phyloP scores from a whole-genome alignment of 1,140 invertebrate species.

The Megalopta genalis region DNA sequence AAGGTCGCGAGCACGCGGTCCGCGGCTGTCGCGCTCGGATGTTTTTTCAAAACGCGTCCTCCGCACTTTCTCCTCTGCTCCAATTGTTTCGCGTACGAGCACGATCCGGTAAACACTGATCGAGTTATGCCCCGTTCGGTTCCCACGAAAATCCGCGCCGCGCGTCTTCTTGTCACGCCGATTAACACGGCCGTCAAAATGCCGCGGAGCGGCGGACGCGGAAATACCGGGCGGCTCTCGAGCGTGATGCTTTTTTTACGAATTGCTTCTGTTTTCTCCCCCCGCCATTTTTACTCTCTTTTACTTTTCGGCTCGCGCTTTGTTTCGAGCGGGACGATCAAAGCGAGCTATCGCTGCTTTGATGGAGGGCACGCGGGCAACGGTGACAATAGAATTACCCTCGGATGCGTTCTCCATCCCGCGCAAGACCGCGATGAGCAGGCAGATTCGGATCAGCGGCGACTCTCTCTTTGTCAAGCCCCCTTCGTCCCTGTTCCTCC shows the following conservation, averaged over 20 bases:
- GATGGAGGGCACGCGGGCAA: background rate
- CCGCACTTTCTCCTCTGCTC: slow-evolving; percentile 32
- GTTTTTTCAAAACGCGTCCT: background rate
- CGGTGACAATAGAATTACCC: slow-evolving; percentile 33
- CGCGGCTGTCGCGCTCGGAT: too few species aligned
- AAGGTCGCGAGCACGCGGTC: too few species aligned
- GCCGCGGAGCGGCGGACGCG: background rate
- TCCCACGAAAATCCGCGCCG: background rate
- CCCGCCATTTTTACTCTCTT: background rate
- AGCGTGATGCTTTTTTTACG: background rate
- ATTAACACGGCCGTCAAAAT: slow-evolving; percentile 8
- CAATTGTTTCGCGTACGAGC: slow-evolving; percentile 24
- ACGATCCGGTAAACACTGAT: background rate
- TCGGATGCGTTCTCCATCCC: slow-evolving; percentile 20
- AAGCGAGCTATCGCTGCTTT: slow-evolving; percentile 1
- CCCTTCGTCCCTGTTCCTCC: slow-evolving; percentile 10
- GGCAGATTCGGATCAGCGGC: slow-evolving; percentile 45
- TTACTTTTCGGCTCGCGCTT: background rate
- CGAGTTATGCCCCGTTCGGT: background rate
- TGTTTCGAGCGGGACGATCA: background rate
- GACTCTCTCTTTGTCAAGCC: slow-evolving; percentile 42
- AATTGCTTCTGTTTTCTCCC: too few species aligned
- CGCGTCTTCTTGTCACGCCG: background rate
- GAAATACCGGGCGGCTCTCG: slow-evolving; percentile 5
- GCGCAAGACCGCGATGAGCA: slow-evolving; percentile 37